Evolutionary conservation across 1,140 invertebrate species (phyloP).

Genomic region (Tribolium madens): DNA sequence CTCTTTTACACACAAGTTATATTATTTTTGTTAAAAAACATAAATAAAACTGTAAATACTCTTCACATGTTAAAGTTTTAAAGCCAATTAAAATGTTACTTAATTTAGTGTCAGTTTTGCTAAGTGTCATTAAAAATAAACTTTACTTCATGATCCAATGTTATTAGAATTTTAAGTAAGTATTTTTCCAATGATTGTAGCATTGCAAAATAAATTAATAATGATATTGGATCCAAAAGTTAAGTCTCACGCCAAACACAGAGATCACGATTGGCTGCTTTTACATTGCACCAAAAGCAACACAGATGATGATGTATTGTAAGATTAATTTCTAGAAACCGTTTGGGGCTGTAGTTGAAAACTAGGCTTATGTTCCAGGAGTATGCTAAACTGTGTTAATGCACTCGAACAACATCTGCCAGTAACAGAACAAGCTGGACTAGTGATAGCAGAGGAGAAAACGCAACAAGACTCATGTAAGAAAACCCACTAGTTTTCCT

Average conservation of each 20-base stretch:
- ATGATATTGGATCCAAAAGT: constrained; percentile 9
- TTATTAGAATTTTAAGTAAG: neutral
- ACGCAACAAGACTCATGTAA: constrained; percentile 85
- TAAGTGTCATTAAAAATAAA: constrained; percentile 4
- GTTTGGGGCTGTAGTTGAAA: constrained; percentile 39
- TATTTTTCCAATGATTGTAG: too few relatives aligned
- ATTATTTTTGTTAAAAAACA: constrained; percentile 22
- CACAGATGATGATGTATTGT: constrained; percentile 36
- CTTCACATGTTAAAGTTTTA: constrained; percentile 2
- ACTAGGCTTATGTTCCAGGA: constrained; percentile 74
- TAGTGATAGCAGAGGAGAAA: constrained; percentile 83
- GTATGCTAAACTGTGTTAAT: constrained; percentile 89
- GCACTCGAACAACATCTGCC: constrained; percentile 82
- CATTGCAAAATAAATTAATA: neutral
- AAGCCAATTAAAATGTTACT: constrained; percentile 5
- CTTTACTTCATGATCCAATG: constrained; percentile 21
- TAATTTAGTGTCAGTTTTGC: constrained; percentile 25
- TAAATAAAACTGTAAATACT: constrained; percentile 3
- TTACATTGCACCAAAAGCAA: constrained; percentile 31
- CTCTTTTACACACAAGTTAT: constrained; percentile 15
- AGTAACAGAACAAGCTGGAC: constrained; percentile 78
- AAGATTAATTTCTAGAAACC: constrained; percentile 40
- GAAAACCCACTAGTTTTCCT: constrained; percentile 59
- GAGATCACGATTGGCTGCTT: constrained; percentile 33
- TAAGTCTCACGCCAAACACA: constrained; percentile 29